A percentile compares a stretch with the other conserved stretches of the same genome.
phyloP scores from a whole-genome alignment of 1,140 invertebrate genomes.

The Sitophilus oryzae region DNA sequence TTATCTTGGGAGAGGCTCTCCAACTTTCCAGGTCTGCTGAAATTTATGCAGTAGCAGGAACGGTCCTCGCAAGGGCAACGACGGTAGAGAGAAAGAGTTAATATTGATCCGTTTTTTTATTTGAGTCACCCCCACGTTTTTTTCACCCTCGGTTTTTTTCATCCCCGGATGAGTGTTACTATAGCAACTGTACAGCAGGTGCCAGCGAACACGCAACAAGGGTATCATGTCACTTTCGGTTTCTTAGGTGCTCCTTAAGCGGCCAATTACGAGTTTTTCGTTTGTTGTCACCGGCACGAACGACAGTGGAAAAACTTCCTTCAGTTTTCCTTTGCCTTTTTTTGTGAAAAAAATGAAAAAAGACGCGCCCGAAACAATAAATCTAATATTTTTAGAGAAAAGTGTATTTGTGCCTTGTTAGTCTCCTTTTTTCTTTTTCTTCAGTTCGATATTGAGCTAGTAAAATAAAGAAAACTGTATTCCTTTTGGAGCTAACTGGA shows the following conservation, averaged over 20 bases:
- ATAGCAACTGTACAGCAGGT: constrained; percentile 46
- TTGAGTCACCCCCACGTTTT: constrained; percentile 46
- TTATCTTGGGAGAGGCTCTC: too few species aligned
- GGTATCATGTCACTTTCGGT: constrained; percentile 39
- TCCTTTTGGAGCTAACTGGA: too few species aligned
- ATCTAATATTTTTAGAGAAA: background rate
- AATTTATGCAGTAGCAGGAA: constrained; percentile 33
- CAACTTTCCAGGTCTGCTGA: too few species aligned
- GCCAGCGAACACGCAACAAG: constrained; percentile 39
- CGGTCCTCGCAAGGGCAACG: constrained; percentile 7
- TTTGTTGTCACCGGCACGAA: constrained; percentile 18
- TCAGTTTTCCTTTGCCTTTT: constrained; percentile 4
- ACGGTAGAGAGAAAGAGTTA: constrained; percentile 42
- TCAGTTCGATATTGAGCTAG: too few species aligned
- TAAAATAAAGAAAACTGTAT: too few species aligned
- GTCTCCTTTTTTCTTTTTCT: background rate
- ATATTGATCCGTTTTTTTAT: constrained; percentile 48
- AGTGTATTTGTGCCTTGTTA: background rate
- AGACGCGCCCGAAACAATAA: background rate
- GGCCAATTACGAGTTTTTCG: constrained; percentile 30
- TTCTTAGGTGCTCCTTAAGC: constrained; percentile 35
- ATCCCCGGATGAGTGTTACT: constrained; percentile 45
- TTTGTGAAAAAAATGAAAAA: background rate
- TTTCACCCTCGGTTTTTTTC: constrained; percentile 44
- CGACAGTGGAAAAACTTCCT: constrained; percentile 15